Evolutionary conservation across 2,888 invertebrate genomes (phyloP).

Genomic region (Diploptera punctata): DNA sequence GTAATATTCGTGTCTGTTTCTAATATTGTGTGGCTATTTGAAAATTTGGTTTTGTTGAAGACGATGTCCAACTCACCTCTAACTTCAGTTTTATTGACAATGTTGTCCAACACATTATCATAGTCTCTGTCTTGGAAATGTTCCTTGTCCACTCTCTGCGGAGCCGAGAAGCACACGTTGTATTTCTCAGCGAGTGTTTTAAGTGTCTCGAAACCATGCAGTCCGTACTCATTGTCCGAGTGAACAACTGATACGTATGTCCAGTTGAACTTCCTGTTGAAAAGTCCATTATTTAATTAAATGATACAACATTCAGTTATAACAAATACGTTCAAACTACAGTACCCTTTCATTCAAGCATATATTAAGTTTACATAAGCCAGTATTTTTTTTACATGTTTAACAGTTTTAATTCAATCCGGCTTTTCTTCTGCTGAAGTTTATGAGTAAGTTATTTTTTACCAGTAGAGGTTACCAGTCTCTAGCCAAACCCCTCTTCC

Average conservation of each 20-base stretch:
- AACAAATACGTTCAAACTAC: background rate
- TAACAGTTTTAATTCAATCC: no score
- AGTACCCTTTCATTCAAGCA: no score
- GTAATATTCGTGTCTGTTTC: no score
- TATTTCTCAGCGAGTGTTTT: conserved; percentile 53
- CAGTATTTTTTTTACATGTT: no score
- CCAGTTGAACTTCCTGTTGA: conserved; percentile 58
- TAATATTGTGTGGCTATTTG: no score
- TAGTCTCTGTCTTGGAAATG: conserved; percentile 55
- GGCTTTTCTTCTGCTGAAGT: no score
- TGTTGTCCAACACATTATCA: conserved; percentile 54
- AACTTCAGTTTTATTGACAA: conserved; percentile 56
- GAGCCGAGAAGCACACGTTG: conserved; percentile 61
- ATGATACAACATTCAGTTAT: background rate
- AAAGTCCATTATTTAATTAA: no score
- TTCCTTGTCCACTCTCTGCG: conserved; percentile 56
- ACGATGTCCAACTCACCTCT: conserved; percentile 57
- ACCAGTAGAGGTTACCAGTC: no score
- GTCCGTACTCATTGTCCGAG: conserved; percentile 63
- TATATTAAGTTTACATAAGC: no score
- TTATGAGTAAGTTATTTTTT: no score
- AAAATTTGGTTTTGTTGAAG: no score
- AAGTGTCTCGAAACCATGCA: conserved; percentile 59
- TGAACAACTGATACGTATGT: conserved; percentile 62
- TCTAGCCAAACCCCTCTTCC: no score